These are phyloP conservation scores for Platyscelio sp. DNA, from an alignment of 2,888 invertebrate genomes.

Conservation along the genomic window DNA sequence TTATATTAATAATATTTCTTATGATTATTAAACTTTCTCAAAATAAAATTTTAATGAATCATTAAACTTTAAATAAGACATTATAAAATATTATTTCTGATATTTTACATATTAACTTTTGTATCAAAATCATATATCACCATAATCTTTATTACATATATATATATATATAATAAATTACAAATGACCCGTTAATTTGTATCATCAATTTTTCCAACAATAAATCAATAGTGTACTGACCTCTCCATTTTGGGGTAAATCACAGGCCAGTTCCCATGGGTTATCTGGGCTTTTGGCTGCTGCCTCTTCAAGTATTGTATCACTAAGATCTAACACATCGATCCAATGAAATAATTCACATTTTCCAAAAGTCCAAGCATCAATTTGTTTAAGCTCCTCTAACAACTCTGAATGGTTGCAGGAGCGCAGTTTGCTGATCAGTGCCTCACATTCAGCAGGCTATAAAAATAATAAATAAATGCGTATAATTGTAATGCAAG, in stretches of 20 bases:
- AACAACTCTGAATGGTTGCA: slow-evolving; percentile 89
- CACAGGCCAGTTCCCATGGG: slow-evolving; percentile 91
- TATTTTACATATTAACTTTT: no score
- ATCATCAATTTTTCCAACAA: no score
- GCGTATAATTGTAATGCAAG: slow-evolving; percentile 5
- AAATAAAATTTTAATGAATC: no score
- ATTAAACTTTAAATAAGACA: no score
- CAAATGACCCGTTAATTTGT: no score
- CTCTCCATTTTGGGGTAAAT: slow-evolving; percentile 88
- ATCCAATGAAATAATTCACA: slow-evolving; percentile 96
- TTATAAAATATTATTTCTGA: no score
- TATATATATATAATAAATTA: no score
- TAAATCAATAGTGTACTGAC: no score
- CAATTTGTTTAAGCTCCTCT: slow-evolving; percentile 90
- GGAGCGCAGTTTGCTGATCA: slow-evolving; percentile 91
- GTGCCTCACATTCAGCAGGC: slow-evolving; percentile 91
- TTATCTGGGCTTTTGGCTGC: slow-evolving; percentile 88
- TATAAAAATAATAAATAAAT: slow-evolving; percentile 74
- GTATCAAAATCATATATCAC: no score
- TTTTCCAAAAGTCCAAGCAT: slow-evolving; percentile 94
- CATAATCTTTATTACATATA: no score
- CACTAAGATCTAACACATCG: slow-evolving; percentile 92
- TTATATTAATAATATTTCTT: no score
- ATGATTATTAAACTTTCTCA: no score
- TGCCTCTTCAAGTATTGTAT: slow-evolving; percentile 91